Base-by-base conservation (phyloP, 2,797 vertebrate species). In the Acipenser transmontanus region DNA sequence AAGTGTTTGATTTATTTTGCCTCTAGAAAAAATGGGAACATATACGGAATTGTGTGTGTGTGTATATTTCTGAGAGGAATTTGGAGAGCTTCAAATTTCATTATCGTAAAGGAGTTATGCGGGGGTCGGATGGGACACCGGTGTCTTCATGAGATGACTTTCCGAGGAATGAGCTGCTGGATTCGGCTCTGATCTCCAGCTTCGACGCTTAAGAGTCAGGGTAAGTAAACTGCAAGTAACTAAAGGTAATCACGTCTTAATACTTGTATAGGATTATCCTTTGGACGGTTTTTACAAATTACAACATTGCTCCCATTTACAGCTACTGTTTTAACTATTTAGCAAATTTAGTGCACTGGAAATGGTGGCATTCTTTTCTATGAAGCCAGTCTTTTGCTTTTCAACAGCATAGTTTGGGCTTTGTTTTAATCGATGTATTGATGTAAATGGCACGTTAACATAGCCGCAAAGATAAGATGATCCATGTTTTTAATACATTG, bases 11-110 rank as follows among this genome's bases (percentile, higher is more conserved):
- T 34, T 34, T 34, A 34, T 34, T 34, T 4, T 34, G 34, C 2
- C 34, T 34, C 2, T 34, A 34, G 7, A 66, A 69, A 77, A 77
- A 78, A 78, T 78, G 77, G 77, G 73, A 69, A 70, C 70, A 59
- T 20, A 66, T 68, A 67, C 50, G 65, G 59, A 69, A 34, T 3
- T 34, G 34, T 34, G 34, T 34, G 20, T 34, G 20, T 34, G 34
- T 34, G 34, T 4, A 34, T 34, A 34, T 34, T 34, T 34, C 34
- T 34, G 34, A 34, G 34, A 34, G 34, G 34, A 34, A 34, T 34
- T 34, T 34, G 34, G 2, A 34, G 2, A 34, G 34, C 34, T 34
- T 34, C 34, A 34, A 34, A 34, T 34, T 34, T 34, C 2, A 34
- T 34, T 34, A 34, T 34, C 34, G 34, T 34, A 34, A 34, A 34